These are phyloP conservation scores for Polydrusus cervinus DNA, from an alignment of 2,888 invertebrate species.

Conservation along the genomic window DNA sequence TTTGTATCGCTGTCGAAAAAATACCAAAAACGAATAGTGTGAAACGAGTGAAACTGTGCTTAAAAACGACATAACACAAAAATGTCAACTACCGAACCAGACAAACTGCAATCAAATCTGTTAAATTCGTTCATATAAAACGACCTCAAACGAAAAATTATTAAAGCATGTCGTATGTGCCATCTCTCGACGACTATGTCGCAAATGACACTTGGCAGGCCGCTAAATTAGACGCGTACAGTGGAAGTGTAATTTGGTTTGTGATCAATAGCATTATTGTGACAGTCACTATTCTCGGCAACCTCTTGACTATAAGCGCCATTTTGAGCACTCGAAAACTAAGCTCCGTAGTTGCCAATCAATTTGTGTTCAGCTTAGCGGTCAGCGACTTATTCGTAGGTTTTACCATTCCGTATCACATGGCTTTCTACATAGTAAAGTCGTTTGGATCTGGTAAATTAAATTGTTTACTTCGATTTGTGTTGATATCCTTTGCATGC, in stretches of 20 bases:
- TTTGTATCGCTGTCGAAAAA: neutral
- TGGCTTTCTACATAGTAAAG: slow-evolving; percentile 81
- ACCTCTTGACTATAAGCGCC: slow-evolving; percentile 84
- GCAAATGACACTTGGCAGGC: slow-evolving; percentile 15
- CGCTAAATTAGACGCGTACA: slow-evolving; percentile 43
- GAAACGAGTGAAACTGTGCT: too few species aligned
- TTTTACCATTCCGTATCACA: slow-evolving; percentile 84
- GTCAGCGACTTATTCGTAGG: slow-evolving; percentile 87
- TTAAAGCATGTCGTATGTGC: slow-evolving; percentile 29
- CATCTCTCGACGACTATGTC: neutral
- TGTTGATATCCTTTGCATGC: slow-evolving; percentile 83
- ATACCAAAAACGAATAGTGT: neutral
- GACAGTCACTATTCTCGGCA: slow-evolving; percentile 81
- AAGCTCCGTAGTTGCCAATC: slow-evolving; percentile 82
- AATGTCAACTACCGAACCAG: neutral
- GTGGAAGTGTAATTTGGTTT: slow-evolving; percentile 73
- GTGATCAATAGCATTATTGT: slow-evolving; percentile 79
- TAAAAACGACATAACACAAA: neutral
- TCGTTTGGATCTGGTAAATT: slow-evolving; percentile 75
- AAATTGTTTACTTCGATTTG: slow-evolving; percentile 82
- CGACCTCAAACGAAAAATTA: neutral
- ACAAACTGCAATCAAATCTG: neutral
- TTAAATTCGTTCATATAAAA: slow-evolving; percentile 2
- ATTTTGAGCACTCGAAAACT: slow-evolving; percentile 81
- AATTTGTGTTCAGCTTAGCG: slow-evolving; percentile 86